Conservation (phyloP, 2,113 vertebrate species). For the Solenodon paradoxus region DNA sequence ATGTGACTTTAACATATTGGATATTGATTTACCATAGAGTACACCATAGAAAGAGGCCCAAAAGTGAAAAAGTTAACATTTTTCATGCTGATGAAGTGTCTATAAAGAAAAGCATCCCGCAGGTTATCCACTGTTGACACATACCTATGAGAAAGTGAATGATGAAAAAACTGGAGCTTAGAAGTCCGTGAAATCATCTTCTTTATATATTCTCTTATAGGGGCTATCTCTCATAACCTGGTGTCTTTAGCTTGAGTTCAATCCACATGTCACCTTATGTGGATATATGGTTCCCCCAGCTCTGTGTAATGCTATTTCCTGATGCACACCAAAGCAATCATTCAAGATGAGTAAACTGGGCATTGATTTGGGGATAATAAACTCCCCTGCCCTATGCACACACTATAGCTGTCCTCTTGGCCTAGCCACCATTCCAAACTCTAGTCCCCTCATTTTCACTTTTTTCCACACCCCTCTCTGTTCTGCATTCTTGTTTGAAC, state of each 20-base stretch:
- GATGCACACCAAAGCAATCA: slow-evolving; percentile 47
- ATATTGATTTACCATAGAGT: slow-evolving; percentile 59
- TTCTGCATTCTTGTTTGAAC: background rate
- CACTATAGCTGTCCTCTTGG: background rate
- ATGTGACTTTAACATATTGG: slow-evolving; percentile 62
- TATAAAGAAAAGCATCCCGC: slow-evolving; percentile 63
- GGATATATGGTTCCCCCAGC: slow-evolving; percentile 56
- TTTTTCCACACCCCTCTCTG: background rate
- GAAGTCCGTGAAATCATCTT: slow-evolving; percentile 74
- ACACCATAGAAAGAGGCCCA: slow-evolving; percentile 23
- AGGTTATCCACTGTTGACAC: slow-evolving; percentile 64
- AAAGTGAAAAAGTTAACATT: slow-evolving; percentile 68
- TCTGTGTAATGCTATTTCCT: slow-evolving; percentile 55
- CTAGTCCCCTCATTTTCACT: background rate
- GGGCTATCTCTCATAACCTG: slow-evolving; percentile 65
- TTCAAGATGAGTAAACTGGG: slow-evolving; percentile 67
- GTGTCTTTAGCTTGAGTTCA: slow-evolving; percentile 73
- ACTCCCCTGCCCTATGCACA: background rate
- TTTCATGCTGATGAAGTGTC: slow-evolving; percentile 67
- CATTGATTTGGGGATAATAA: slow-evolving; percentile 72
- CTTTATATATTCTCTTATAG: slow-evolving; percentile 71
- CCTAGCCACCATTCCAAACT: background rate
- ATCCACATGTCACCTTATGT: slow-evolving; percentile 63
- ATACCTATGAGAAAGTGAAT: slow-evolving; percentile 67
- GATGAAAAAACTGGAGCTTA: slow-evolving; percentile 71